Evolutionary conservation across 2,888 invertebrate genomes (phyloP), one percentile per base, ranked within the genome.

Genomic region (Pachycephus smyrnensis): DNA sequence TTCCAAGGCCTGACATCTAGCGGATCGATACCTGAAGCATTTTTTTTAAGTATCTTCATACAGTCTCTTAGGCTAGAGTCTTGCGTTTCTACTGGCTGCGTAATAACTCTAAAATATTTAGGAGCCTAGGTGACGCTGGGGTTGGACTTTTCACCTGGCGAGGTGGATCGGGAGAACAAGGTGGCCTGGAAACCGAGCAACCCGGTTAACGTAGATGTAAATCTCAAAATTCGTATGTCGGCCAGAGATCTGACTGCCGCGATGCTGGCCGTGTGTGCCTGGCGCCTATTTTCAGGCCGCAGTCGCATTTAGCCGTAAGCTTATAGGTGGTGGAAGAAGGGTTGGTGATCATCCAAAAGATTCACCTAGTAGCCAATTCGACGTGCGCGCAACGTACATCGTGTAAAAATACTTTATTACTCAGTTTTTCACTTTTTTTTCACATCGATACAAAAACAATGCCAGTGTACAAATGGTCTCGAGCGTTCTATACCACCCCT

Each of bases 221-320:
- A 74, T 74, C 74, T 74, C 23, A 12, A 74, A 37, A 74, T 74
- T 36, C 23, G 74, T 74, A 36, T n/a, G 35, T 74, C 74, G 37
- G 74, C 36, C 74, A 74, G 30, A 55, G 30, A 55, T 77, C 76
- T 68, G 30, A 73, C 77, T 76, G 78, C 32, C 76, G 69, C 69
- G 68, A 36, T 78, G 32, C 37, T 36, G 74, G n/a, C 33, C 37
- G 80, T 76, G 80, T 82, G 82, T 84, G 83, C 84, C 83, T 83
- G 82, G 81, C 81, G 77, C 83, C 84, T 86, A 87, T 86, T 86
- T 86, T 86, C 78, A 85, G 69, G 35, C 36, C 76, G 23, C 73
- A 76, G 76, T 78, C 78, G 76, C 76, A 78, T 78, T 78, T 78
- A 78, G 74, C 74, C 74, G 74, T 32, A 35, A 74, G 36, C 33